These are phyloP conservation scores for Solen grandis DNA, from an alignment of 1,140 invertebrate genomes.

Conservation along the genomic window DNA sequence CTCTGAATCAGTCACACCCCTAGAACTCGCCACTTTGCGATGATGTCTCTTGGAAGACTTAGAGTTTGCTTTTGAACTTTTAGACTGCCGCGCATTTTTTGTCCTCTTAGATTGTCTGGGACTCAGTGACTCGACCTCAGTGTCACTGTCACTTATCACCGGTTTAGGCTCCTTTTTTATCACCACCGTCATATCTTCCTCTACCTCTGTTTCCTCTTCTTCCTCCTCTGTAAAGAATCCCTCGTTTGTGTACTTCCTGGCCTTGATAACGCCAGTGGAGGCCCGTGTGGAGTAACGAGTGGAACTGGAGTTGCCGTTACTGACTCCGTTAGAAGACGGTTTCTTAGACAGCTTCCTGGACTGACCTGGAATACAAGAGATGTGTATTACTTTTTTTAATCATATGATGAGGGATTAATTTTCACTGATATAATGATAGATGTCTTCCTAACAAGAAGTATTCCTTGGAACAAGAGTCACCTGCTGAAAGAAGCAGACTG, in stretches of 20 bases:
- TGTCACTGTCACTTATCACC: constrained; percentile 40
- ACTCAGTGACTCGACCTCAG: constrained; percentile 26
- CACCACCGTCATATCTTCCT: not conserved
- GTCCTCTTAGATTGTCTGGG: too few relatives aligned
- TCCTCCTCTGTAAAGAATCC: constrained; percentile 60
- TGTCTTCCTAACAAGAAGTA: too few relatives aligned
- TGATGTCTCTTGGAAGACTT: not conserved
- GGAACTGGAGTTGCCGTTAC: not conserved
- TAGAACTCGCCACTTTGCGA: not conserved
- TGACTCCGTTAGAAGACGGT: too few relatives aligned
- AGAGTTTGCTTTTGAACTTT: not conserved
- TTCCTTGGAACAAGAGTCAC: too few relatives aligned
- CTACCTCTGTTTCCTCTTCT: constrained; percentile 28
- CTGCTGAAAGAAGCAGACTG: too few relatives aligned
- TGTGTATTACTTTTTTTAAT: too few relatives aligned
- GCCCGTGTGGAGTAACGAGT: constrained; percentile 62
- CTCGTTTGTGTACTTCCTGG: constrained; percentile 59
- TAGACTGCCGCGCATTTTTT: not conserved
- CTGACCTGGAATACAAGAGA: too few relatives aligned
- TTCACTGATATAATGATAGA: too few relatives aligned
- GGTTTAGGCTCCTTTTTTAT: not conserved
- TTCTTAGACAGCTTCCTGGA: too few relatives aligned
- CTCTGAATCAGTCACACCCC: constrained; percentile 23
- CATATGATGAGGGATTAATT: too few relatives aligned
- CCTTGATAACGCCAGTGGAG: constrained; percentile 64